These are phyloP conservation scores for Autographa gamma DNA, from an alignment of 2,888 invertebrate genomes.

Conservation along the genomic window DNA sequence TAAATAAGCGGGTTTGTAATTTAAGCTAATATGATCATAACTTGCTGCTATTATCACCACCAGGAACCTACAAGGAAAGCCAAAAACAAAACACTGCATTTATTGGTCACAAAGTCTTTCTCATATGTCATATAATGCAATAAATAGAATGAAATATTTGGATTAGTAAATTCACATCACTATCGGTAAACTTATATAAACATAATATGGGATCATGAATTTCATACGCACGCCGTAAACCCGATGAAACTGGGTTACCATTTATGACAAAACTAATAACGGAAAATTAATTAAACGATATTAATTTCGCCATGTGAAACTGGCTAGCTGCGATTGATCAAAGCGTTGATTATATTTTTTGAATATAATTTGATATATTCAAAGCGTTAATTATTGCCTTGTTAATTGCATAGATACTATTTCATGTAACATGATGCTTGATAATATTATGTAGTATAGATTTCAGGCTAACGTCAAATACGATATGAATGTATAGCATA, in stretches of 20 bases:
- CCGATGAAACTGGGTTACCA: slow-evolving; percentile 4
- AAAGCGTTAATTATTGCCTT: neutral
- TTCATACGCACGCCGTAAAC: neutral
- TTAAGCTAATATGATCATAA: too few species aligned
- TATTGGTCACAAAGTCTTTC: too few species aligned
- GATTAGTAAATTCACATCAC: neutral
- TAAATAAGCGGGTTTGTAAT: too few species aligned
- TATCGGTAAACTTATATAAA: neutral
- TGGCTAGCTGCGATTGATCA: slow-evolving; percentile 5
- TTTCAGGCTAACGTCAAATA: too few species aligned
- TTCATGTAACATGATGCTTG: neutral
- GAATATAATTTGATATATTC: neutral
- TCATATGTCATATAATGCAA: too few species aligned
- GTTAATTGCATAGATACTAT: neutral
- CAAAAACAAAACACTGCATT: too few species aligned
- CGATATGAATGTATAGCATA: too few species aligned
- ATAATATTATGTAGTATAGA: too few species aligned
- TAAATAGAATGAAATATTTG: too few species aligned
- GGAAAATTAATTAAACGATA: slow-evolving; percentile 5
- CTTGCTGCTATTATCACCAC: too few species aligned
- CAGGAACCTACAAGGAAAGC: too few species aligned
- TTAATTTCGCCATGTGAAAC: slow-evolving; percentile 7
- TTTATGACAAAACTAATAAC: slow-evolving; percentile 3
- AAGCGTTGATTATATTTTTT: neutral
- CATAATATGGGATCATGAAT: neutral